A percentile compares a stretch with the other conserved stretches of the same genome.
Evolutionary conservation across 2,113 vertebrate genomes (phyloP).

Genomic region (Paradisaea rubra): DNA sequence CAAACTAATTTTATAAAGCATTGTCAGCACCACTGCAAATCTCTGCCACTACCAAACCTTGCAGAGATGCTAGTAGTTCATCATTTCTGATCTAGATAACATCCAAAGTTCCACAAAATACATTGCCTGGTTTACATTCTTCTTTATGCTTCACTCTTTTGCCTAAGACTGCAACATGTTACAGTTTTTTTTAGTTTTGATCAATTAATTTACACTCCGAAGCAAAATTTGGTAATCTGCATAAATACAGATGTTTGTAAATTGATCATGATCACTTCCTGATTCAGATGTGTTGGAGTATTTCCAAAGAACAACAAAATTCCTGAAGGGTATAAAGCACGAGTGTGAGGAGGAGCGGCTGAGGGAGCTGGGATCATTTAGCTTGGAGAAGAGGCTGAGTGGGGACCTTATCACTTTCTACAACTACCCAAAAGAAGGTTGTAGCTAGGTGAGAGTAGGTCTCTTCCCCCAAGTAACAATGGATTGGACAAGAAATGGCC

Average conservation of each 20-base stretch:
- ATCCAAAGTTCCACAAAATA: background rate
- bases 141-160: background rate
- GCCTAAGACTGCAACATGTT: background rate
- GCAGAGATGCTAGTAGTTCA: background rate
- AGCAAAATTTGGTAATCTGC: background rate
- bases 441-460: background rate
- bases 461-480: background rate
- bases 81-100: background rate
- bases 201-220: background rate
- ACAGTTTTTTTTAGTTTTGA: background rate
- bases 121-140: background rate
- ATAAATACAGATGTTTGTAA: background rate
- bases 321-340: background rate
- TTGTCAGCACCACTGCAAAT: background rate
- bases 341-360: background rate
- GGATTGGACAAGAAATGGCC: background rate
- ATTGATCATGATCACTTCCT: background rate
- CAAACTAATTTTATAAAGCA: slow-evolving; percentile 22
- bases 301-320: background rate
- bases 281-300: background rate
- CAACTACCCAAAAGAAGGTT: background rate
- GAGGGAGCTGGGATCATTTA: background rate
- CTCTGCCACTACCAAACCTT: background rate
- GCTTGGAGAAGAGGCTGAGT: background rate
- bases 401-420: background rate